These are phyloP conservation scores for Pachycephus smyrnensis DNA, from an alignment of 2,888 invertebrate genomes.

Conservation along the genomic window DNA sequence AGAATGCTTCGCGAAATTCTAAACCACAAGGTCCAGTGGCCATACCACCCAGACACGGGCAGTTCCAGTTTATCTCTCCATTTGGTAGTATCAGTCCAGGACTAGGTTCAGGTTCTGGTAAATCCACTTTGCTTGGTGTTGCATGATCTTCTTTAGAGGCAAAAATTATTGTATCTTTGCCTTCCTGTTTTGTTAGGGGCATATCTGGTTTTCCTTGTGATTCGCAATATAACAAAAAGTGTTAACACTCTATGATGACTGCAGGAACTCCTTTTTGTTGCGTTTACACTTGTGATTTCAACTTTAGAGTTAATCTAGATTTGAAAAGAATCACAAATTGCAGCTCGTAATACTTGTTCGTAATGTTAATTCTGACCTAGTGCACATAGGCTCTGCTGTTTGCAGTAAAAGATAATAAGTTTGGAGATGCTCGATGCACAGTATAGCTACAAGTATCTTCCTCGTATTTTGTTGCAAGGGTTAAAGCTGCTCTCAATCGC, in stretches of 20 bases:
- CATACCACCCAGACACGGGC: slow-evolving; percentile 98
- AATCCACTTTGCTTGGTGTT: slow-evolving; percentile 76
- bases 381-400: slow-evolving; percentile 54
- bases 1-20: slow-evolving; percentile 93
- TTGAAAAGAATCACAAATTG: no score
- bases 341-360: no score
- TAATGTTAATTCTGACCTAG: background rate
- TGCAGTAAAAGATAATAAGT: slow-evolving; percentile 59
- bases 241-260: no score
- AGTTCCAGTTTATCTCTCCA: slow-evolving; percentile 96
- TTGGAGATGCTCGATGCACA: slow-evolving; percentile 69
- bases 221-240: background rate
- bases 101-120: slow-evolving; percentile 80
- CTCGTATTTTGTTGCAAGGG: slow-evolving; percentile 69
- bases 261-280: no score
- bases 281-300: no score
- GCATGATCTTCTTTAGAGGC: slow-evolving; percentile 84
- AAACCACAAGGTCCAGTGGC: slow-evolving; percentile 95
- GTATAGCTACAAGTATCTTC: slow-evolving; percentile 69
- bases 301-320: no score
- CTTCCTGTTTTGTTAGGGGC: slow-evolving; percentile 65
- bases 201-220: slow-evolving; percentile 32
- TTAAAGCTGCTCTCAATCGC: slow-evolving; percentile 72
- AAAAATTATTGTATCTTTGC: slow-evolving; percentile 87
- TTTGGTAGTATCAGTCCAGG: slow-evolving; percentile 85